Evolutionary conservation across 2,113 vertebrate genomes (phyloP).

Genomic region (Nothoprocta perdicaria): DNA sequence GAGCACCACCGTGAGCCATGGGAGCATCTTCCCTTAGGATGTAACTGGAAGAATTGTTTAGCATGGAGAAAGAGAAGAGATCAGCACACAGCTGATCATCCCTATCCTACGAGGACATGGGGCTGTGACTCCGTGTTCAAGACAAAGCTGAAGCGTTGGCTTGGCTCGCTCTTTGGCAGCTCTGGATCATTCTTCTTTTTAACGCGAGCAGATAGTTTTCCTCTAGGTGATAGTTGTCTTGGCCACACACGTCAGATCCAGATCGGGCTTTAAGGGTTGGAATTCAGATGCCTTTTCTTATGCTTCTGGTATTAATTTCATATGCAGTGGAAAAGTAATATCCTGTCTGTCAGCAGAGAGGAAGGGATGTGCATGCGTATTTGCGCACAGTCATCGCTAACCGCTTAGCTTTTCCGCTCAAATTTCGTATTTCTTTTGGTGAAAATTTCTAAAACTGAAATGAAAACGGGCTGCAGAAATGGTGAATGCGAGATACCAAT

Average conservation of each 20-base stretch:
- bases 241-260: background rate
- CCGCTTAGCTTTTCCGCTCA: background rate
- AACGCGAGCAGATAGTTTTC: background rate
- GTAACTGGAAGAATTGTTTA: background rate
- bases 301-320: constrained; percentile 46
- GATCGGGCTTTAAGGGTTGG: constrained; percentile 18
- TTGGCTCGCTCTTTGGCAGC: background rate
- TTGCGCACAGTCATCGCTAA: background rate
- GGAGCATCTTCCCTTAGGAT: background rate
- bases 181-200: background rate
- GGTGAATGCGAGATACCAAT: background rate
- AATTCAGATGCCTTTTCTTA: constrained; percentile 10
- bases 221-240: background rate
- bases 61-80: background rate
- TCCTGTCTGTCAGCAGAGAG: constrained; percentile 53
- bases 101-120: background rate
- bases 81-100: background rate
- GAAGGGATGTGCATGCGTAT: constrained; percentile 6
- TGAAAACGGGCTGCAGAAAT: background rate
- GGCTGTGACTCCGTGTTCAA: background rate
- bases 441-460: constrained; percentile 13
- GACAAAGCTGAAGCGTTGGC: background rate
- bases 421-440: background rate
- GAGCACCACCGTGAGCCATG: background rate
- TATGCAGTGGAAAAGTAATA: constrained; percentile 56